Conservation (phyloP, 2,888 invertebrate genomes). For the Laspeyria flexula region DNA sequence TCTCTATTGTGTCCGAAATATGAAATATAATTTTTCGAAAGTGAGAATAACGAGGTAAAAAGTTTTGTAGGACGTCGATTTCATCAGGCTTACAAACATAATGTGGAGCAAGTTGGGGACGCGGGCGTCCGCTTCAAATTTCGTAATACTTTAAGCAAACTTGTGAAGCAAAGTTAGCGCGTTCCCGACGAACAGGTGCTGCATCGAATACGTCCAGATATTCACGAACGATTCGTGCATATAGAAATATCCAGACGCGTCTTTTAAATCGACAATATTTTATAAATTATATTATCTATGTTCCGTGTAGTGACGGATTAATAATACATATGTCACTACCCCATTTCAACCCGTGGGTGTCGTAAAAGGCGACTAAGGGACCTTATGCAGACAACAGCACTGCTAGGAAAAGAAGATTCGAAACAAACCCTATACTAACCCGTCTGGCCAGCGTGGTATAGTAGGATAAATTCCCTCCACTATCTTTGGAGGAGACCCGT, state of each 20-base stretch:
- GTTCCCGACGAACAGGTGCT: constrained; percentile 73
- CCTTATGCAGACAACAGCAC: too few relatives aligned
- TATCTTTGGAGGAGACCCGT: too few relatives aligned
- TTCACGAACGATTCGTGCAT: constrained; percentile 58
- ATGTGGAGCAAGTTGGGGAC: constrained; percentile 63
- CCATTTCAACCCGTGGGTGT: too few relatives aligned
- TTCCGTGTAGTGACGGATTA: too few relatives aligned
- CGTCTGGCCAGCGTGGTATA: too few relatives aligned
- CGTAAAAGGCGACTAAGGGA: too few relatives aligned
- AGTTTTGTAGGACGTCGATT: constrained; percentile 63
- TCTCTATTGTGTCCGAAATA: constrained; percentile 57
- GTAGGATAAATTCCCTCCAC: too few relatives aligned
- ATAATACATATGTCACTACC: too few relatives aligned
- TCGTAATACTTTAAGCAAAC: constrained; percentile 81
- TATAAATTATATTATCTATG: constrained; percentile 1
- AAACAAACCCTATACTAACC: too few relatives aligned
- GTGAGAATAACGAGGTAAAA: constrained; percentile 60
- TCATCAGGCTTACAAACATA: constrained; percentile 74
- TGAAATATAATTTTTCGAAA: constrained; percentile 57
- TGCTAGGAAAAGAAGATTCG: too few relatives aligned
- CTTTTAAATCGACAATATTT: constrained; percentile 11
- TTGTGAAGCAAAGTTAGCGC: constrained; percentile 70
- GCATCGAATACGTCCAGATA: constrained; percentile 72
- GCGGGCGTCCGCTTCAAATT: constrained; percentile 69
- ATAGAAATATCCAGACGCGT: constrained; percentile 52